Percentiles rank a stretch among this genome's conserved stretches.
These are phyloP conservation scores for Camelus bactrianus DNA, from an alignment of 2,113 vertebrate genomes.

Conservation along the genomic window DNA sequence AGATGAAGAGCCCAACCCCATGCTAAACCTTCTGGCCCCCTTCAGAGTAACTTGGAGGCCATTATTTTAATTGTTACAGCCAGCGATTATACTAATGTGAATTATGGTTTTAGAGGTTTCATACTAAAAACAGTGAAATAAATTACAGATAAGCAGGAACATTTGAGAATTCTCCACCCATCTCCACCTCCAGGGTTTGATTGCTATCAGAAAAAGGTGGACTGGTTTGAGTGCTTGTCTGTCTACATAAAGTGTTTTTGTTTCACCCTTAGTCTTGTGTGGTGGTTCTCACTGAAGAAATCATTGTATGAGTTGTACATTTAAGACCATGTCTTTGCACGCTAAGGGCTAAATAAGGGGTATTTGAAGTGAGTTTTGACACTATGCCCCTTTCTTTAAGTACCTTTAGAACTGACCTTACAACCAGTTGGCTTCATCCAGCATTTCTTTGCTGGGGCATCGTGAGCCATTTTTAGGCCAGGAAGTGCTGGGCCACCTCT, in stretches of 20 bases:
- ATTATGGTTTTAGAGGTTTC: not conserved
- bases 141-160: not conserved
- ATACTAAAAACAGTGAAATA: not conserved
- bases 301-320: too few relatives aligned
- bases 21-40: not conserved
- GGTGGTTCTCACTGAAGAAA: not conserved
- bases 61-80: not conserved
- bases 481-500: too few relatives aligned
- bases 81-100: not conserved
- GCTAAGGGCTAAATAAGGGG: not conserved
- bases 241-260: not conserved
- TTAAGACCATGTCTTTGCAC: not conserved
- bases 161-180: not conserved
- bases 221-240: not conserved
- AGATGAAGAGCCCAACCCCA: not conserved
- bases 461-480: not conserved
- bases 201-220: not conserved
- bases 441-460: accelerated
- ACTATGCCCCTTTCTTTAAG: not conserved
- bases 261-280: not conserved
- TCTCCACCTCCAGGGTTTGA: not conserved
- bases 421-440: not conserved
- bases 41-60: not conserved
- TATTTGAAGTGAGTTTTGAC: not conserved
- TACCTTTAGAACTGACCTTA: not conserved